Percentiles rank a stretch among this genome's conserved stretches.
Conservation (phyloP, 2,888 invertebrate species). For the Suillia variegata region DNA sequence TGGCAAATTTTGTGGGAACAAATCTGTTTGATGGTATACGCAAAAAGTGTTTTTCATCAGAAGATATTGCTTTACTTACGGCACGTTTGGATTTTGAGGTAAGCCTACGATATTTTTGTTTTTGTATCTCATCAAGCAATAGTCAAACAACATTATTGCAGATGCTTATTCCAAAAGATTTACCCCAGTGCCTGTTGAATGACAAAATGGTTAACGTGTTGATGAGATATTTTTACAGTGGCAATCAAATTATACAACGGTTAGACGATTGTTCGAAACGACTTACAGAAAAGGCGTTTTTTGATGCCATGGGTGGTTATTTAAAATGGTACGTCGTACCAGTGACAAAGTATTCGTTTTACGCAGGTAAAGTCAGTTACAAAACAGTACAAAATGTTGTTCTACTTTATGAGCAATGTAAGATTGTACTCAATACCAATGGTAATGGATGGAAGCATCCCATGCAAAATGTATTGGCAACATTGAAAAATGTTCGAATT, state of each 20-base stretch:
- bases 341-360: slow-evolving; percentile 54
- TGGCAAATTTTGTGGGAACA: slow-evolving; percentile 50
- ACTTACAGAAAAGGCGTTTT: slow-evolving; percentile 48
- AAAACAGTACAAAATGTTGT: slow-evolving; percentile 44
- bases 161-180: slow-evolving; percentile 50
- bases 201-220: slow-evolving; percentile 47
- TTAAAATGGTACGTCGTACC: slow-evolving; percentile 52
- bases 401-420: slow-evolving; percentile 47
- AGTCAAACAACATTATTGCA: slow-evolving; percentile 25
- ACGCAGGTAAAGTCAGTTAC: slow-evolving; percentile 50
- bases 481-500: slow-evolving; percentile 35
- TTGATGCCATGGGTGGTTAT: slow-evolving; percentile 57
- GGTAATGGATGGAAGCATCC: slow-evolving; percentile 57
- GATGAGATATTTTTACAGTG: slow-evolving; percentile 53
- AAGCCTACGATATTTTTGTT: slow-evolving; percentile 12
- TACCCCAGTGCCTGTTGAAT: slow-evolving; percentile 41
- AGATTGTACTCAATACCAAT: slow-evolving; percentile 53
- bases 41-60: slow-evolving; percentile 53
- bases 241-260: slow-evolving; percentile 46
- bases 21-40: slow-evolving; percentile 49
- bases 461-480: slow-evolving; percentile 36
- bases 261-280: slow-evolving; percentile 34
- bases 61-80: slow-evolving; percentile 52
- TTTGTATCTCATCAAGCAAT: neutral
- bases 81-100: slow-evolving; percentile 57